Base-by-base conservation (phyloP, 2,797 vertebrate species). In the Phalloptychus januarius region DNA sequence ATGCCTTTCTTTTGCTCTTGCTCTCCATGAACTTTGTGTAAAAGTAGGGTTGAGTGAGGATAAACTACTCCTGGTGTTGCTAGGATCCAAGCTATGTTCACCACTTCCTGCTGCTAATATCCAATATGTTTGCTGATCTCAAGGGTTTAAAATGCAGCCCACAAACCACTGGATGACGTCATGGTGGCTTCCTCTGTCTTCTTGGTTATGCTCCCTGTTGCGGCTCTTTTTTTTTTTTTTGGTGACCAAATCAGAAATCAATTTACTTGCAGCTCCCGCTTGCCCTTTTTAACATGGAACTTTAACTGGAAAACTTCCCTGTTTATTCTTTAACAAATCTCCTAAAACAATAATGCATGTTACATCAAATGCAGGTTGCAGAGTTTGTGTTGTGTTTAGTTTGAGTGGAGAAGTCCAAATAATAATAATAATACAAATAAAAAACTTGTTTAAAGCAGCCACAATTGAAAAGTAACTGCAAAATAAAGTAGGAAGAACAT, bases 41-140 rank as follows among this genome's bases (percentile, higher is more conserved):
- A 6, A 42, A 44, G 23, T 42, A 13, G 25, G 36, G 40, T 12
- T 40, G 38, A 40, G 20, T 25, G 16, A 2, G 23, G 36, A 18
- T 25, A 25, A 25, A 40, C 36, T n/a, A 6, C 36, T 67, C 10
- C 5, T 67, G 18, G 4, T 25, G 36, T 40, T 67, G 63, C 36
- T 42, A 23, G 40, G 63, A 67, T 42, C 63, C 20, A 40, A 25
- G 23, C 18, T 40, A 12, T 67, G 36, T 25, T 5, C 63, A 67
- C 36, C 63, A 25, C 36, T 67, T 67, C 20, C 63, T 25, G 63
- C 36, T 67, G 63, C 63, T 67, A 40, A 67, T 67, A 67, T 67
- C 63, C 7, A 40, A 23, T 40, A 67, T 40, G 36, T 40, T 67
- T 20, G 18, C 36, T 40, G 63, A 67, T 40, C 20, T 67, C 23